These are phyloP conservation scores for Tenrec ecaudatus DNA, from an alignment of 2,113 vertebrate species.

Conservation along the genomic window DNA sequence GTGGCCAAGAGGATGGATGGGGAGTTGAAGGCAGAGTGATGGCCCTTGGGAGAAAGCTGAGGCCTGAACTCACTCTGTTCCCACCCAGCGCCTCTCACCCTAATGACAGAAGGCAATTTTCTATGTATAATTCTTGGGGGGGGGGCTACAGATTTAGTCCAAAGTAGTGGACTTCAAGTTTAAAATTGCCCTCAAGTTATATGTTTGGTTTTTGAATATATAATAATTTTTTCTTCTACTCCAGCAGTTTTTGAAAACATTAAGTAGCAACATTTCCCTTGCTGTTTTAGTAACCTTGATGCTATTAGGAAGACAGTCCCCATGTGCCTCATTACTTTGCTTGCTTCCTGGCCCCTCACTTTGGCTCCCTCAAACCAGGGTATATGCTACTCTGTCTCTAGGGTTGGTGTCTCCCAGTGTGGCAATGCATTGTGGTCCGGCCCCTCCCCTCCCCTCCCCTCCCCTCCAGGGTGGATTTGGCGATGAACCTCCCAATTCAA, in stretches of 20 bases:
- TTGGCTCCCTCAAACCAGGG: no score
- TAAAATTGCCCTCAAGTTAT: neutral
- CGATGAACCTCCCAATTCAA: no score
- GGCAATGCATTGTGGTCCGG: no score
- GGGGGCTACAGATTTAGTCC: neutral
- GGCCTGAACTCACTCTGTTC: neutral
- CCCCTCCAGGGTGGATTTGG: no score
- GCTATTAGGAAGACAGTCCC: neutral
- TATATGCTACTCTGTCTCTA: no score
- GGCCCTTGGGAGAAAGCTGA: neutral
- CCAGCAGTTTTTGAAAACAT: neutral
- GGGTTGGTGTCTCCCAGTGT: neutral
- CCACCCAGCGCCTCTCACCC: neutral
- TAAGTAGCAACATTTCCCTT: neutral
- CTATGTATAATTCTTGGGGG: neutral
- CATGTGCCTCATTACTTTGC: neutral
- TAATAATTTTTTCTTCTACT: neutral
- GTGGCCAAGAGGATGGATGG: no score
- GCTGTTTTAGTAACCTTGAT: neutral
- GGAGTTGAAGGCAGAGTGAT: neutral
- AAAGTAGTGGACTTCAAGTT: neutral
- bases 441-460: no score
- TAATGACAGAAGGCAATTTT: no score
- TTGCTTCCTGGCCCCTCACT: no score
- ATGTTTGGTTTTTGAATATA: neutral